These are phyloP conservation scores for Erythrocercus mccallii DNA, from an alignment of 2,113 vertebrate species.

Conservation along the genomic window DNA sequence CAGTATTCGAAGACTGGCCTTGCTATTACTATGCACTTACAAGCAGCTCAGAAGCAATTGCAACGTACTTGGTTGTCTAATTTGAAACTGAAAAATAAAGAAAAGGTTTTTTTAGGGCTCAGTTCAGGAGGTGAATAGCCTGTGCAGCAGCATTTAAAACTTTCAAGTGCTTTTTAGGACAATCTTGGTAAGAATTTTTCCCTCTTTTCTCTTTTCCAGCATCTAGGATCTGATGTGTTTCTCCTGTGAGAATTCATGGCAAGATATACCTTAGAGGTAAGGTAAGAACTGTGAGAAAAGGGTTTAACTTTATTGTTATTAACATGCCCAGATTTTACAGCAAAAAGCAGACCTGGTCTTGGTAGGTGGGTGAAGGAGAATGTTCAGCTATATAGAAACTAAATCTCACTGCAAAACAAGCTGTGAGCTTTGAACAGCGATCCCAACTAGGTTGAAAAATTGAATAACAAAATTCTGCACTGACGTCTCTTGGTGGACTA, in stretches of 20 bases:
- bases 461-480: neutral
- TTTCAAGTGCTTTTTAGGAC: conserved; percentile 14
- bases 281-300: neutral
- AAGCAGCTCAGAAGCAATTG: conserved; percentile 49
- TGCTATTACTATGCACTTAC: conserved; percentile 52
- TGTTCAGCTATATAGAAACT: neutral
- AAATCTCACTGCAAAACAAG: neutral
- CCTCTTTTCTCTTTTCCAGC: neutral
- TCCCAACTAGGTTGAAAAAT: neutral
- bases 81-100: conserved; percentile 18
- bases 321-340: neutral
- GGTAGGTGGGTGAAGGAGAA: neutral
- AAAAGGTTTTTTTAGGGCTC: neutral
- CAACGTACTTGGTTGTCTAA: conserved; percentile 40
- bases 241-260: neutral
- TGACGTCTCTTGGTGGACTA: neutral
- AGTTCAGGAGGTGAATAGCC: neutral
- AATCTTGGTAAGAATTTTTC: neutral
- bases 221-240: neutral
- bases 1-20: neutral
- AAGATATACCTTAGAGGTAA: neutral
- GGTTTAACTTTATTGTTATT: neutral
- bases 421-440: neutral
- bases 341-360: neutral
- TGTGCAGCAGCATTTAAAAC: conserved; percentile 20